Base-by-base conservation (phyloP, 2,888 invertebrate genomes). In the Eupithecia dodoneata region DNA sequence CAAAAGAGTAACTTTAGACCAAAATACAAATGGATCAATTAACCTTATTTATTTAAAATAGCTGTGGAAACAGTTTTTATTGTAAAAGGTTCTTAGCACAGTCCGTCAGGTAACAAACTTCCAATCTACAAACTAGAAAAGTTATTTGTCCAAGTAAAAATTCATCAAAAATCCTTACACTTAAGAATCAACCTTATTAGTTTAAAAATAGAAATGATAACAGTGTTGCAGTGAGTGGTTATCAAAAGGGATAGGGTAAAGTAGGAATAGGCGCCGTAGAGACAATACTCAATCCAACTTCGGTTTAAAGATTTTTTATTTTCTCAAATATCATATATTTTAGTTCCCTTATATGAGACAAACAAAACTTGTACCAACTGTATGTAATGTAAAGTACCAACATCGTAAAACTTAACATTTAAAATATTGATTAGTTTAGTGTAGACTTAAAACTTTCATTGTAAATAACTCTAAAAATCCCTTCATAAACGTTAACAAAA, bases 191-290 rank as follows among this genome's bases (percentile, higher is more conserved):
- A 86, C 87, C 82, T 82, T 87, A 82, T 78, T 5, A 15, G 69
- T 65, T 78, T 6, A 71, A 4, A 0, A 44, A 79, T 83, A 88
- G 80, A 84, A 84, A 83, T 84, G 83, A 86, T 83, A 84, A 86
- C 87, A 83, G 81, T 82, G 84, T 77, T 18, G 72, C 72, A 76
- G 79, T 82, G 77, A 85, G 84, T 81, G 85, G 85, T 87, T 88
- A 87, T 89, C 89, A 89, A 90, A 88, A 87, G 90, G 86, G 87
- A 9, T 63, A 63, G 30, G 63, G 30, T 30, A 63, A 63, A 63
- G 18, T 55, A 18, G 18, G 30, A 30, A 63, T 30, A 30, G 63
- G 30, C 12, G 30, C 30, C 63, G 12, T 30, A 63, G 10, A 3
- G 18, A 18, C 9, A 4, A 59, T 59, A 59, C 59, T 1, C 3